Evolutionary conservation across 1,140 invertebrate species (phyloP).

Genomic region (Hyles euphorbiae): DNA sequence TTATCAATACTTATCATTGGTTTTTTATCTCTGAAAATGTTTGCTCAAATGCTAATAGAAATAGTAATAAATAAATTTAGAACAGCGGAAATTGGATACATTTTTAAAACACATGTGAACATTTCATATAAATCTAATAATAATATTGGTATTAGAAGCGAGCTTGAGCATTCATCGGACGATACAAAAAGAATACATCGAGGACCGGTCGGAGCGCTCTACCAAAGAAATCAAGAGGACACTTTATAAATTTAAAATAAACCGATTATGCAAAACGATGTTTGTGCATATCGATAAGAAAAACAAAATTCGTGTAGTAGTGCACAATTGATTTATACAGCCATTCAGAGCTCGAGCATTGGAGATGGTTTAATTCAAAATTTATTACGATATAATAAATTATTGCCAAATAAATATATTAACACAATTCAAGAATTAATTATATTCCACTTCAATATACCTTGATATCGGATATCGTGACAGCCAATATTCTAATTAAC

Average conservation of each 20-base stretch:
- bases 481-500: too few relatives aligned
- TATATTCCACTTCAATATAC: too few relatives aligned
- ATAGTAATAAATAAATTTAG: too few relatives aligned
- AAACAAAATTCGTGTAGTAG: constrained; percentile 12
- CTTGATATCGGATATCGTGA: too few relatives aligned
- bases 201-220: constrained; percentile 34
- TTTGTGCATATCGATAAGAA: constrained; percentile 45
- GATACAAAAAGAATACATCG: constrained; percentile 33
- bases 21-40: too few relatives aligned
- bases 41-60: too few relatives aligned
- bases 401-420: too few relatives aligned
- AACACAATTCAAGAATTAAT: too few relatives aligned
- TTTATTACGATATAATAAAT: background rate
- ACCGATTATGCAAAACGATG: constrained; percentile 58
- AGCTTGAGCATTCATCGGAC: constrained; percentile 15
- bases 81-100: background rate
- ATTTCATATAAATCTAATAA: constrained; percentile 4
- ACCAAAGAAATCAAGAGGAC: constrained; percentile 29
- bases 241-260: constrained; percentile 57
- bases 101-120: background rate
- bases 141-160: constrained; percentile 14
- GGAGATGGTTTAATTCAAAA: too few relatives aligned
- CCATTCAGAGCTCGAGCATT: too few relatives aligned
- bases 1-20: too few relatives aligned
- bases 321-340: background rate